Conservation (phyloP, 2,113 vertebrate species). For the Sapayoa aenigma region DNA sequence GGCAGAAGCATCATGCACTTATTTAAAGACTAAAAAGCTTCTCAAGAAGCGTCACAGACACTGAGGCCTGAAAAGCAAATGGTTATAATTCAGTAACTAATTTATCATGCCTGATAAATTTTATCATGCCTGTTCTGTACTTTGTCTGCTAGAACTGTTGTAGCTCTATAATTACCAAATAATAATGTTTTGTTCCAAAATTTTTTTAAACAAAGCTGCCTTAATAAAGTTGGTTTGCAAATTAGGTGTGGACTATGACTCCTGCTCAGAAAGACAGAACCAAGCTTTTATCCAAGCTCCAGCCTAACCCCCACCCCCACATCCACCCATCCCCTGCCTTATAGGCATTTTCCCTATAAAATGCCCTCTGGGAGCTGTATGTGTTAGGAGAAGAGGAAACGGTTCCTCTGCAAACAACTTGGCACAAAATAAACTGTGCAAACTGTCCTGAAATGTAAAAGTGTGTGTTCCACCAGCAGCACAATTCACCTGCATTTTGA, state of each 20-base stretch:
- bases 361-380: not conserved
- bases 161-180: not conserved
- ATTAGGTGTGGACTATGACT: not conserved
- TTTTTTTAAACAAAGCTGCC: constrained; percentile 29
- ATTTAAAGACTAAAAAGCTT: not conserved
- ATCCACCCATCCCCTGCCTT: not conserved
- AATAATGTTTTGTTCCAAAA: not conserved
- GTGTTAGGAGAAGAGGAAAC: not conserved
- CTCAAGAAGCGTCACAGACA: not conserved
- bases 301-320: not conserved
- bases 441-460: not conserved
- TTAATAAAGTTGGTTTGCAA: not conserved
- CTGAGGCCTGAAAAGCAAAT: not conserved
- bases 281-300: not conserved
- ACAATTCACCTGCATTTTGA: not conserved
- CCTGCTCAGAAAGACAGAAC: not conserved
- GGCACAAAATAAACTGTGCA: not conserved
- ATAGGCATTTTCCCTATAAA: not conserved
- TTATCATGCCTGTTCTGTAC: not conserved
- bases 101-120: not conserved
- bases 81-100: not conserved
- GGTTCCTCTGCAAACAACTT: not conserved
- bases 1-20: not conserved
- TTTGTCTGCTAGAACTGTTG: not conserved
- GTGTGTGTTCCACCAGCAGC: not conserved